Percentiles rank a stretch among this genome's conserved stretches.
These are phyloP conservation scores for Willowsia nigromaculata DNA, from an alignment of 2,888 invertebrate species.

Conservation along the genomic window DNA sequence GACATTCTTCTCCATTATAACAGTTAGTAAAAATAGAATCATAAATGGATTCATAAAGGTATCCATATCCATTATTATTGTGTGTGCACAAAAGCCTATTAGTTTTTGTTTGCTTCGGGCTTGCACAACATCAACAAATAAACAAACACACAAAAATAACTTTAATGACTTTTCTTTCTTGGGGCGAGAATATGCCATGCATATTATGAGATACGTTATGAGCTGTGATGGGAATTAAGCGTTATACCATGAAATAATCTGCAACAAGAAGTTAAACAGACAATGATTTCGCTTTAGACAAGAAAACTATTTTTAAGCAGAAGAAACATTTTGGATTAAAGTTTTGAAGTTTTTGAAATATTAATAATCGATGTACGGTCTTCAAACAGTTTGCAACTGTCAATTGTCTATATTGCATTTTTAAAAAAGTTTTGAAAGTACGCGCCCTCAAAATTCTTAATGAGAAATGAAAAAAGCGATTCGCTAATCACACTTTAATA, in stretches of 20 bases:
- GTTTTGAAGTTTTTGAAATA: neutral
- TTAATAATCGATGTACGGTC: conserved; percentile 27
- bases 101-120: conserved; percentile 17
- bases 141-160: conserved; percentile 24
- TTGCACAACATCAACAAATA: conserved; percentile 32
- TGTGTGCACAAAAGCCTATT: conserved; percentile 18
- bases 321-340: neutral
- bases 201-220: neutral
- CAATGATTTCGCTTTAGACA: neutral
- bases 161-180: conserved; percentile 38
- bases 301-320: neutral
- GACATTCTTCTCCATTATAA: conserved; percentile 30
- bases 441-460: neutral
- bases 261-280: neutral
- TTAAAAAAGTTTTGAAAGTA: no score
- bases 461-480: conserved; percentile 24
- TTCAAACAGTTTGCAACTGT: conserved; percentile 45
- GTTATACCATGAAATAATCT: neutral
- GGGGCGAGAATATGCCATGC: neutral
- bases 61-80: conserved; percentile 18
- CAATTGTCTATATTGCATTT: conserved; percentile 24
- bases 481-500: conserved; percentile 49
- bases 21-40: conserved; percentile 51
- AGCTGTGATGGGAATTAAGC: neutral
- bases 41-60: conserved; percentile 35